Percentiles rank a stretch among this genome's conserved stretches.
These are phyloP conservation scores for Drosophila kokeensis DNA, from an alignment of 2,888 invertebrate genomes.

Conservation along the genomic window DNA sequence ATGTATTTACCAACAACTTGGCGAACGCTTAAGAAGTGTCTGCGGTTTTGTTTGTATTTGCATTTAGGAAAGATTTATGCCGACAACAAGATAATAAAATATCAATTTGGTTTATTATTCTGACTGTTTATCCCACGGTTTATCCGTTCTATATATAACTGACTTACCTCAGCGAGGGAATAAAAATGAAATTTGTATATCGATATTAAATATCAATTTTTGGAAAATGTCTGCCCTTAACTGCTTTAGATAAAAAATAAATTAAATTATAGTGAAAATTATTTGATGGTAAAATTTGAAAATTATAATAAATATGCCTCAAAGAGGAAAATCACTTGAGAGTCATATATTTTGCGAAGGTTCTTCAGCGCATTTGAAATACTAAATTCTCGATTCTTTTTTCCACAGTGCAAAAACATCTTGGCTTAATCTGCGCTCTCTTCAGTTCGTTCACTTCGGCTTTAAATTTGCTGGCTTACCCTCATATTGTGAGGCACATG, in stretches of 20 bases:
- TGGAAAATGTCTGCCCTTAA: neutral
- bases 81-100: conserved; percentile 24
- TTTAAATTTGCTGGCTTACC: conserved; percentile 4
- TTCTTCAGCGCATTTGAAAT: neutral
- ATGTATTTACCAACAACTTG: conserved; percentile 57
- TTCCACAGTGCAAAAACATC: neutral
- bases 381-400: neutral
- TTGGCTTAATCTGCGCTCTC: neutral
- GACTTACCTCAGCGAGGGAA: neutral
- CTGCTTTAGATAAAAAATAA: neutral
- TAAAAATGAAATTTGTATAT: neutral
- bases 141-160: conserved; percentile 4
- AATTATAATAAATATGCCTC: neutral
- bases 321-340: neutral
- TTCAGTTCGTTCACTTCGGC: neutral
- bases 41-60: conserved; percentile 48
- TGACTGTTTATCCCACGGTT: conserved; percentile 16
- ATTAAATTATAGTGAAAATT: neutral
- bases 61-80: conserved; percentile 20
- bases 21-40: conserved; percentile 67
- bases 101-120: conserved; percentile 21
- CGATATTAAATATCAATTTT: neutral
- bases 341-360: neutral
- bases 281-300: neutral
- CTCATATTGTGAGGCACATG: conserved; percentile 42